phyloP scores from a whole-genome alignment of 2,797 vertebrate genomes.

The Parotocinclus haroldoi region DNA sequence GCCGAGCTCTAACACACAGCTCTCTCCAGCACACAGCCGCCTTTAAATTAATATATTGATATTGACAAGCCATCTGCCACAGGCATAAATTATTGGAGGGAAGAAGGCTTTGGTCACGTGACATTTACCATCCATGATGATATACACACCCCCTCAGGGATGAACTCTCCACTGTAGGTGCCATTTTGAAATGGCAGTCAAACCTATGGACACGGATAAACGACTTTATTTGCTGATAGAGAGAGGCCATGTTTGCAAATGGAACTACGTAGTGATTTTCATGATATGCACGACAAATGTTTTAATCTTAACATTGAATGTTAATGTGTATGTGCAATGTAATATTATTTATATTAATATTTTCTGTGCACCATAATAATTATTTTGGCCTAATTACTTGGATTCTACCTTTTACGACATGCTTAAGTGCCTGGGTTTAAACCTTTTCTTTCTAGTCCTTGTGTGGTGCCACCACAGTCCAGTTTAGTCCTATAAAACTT shows the following conservation, averaged over 20 bases:
- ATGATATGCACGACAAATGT: no score
- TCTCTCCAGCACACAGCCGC: constrained; percentile 62
- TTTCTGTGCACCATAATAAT: no score
- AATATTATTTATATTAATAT: no score
- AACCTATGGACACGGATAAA: not conserved
- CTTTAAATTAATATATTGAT: constrained; percentile 97
- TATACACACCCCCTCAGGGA: constrained; percentile 70
- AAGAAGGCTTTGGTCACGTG: constrained; percentile 76
- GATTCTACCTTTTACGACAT: no score
- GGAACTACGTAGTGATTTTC: no score
- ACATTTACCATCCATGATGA: constrained; percentile 67
- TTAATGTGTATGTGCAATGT: no score
- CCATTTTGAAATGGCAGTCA: constrained; percentile 33
- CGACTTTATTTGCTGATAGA: constrained; percentile 12
- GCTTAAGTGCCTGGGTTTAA: no score
- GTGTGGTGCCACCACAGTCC: no score
- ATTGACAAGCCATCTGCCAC: constrained; percentile 92
- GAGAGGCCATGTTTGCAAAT: constrained; percentile 2
- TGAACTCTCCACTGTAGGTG: constrained; percentile 29
- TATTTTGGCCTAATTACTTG: no score
- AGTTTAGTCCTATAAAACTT: no score
- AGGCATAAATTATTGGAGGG: constrained; percentile 83
- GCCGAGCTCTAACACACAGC: constrained; percentile 45
- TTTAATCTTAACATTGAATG: no score
- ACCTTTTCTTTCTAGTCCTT: no score